These are phyloP conservation scores for Narcine bancroftii DNA, from an alignment of 2,113 vertebrate species.

Conservation along the genomic window DNA sequence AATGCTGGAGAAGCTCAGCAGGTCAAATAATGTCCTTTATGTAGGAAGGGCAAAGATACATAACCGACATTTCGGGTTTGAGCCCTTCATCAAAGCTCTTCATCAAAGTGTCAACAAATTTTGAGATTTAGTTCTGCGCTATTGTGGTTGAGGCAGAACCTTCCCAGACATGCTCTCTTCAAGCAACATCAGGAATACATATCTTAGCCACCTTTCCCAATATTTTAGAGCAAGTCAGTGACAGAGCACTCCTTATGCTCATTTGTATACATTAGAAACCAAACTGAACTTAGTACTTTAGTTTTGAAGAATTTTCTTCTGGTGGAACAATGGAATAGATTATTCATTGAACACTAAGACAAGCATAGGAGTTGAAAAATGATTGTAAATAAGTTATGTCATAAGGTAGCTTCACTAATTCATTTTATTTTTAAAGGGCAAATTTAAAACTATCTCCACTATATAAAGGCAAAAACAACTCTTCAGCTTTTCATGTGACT, in stretches of 20 bases:
- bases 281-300: neutral
- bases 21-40: too few relatives aligned
- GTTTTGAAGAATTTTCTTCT: neutral
- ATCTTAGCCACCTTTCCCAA: neutral
- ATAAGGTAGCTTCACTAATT: neutral
- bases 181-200: neutral
- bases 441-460: neutral
- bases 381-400: neutral
- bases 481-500: neutral
- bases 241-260: neutral
- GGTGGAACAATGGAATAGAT: neutral
- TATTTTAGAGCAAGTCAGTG: neutral
- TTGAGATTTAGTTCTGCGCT: too few relatives aligned
- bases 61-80: too few relatives aligned
- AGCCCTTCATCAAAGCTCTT: too few relatives aligned
- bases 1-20: too few relatives aligned
- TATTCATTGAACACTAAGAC: neutral
- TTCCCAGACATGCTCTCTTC: neutral
- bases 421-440: neutral
- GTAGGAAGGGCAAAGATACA: too few relatives aligned
- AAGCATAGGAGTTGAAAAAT: neutral
- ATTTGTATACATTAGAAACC: neutral
- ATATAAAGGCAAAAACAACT: neutral
- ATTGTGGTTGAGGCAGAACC: neutral
- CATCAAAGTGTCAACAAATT: too few relatives aligned